These are phyloP conservation scores for Laspeyria flexula DNA, from an alignment of 2,888 invertebrate genomes.

Conservation along the genomic window DNA sequence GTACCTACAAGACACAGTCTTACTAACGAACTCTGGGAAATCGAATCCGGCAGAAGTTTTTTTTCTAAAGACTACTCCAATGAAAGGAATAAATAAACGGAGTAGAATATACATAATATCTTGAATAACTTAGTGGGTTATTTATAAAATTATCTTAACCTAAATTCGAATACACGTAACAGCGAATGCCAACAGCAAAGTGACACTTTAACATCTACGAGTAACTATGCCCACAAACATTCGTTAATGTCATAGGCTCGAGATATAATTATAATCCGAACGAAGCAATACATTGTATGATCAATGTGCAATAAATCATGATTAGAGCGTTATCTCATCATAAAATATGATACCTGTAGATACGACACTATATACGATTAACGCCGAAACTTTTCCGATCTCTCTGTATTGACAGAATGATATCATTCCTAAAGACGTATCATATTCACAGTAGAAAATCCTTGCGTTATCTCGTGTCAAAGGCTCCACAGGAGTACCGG, in stretches of 20 bases:
- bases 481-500: slow-evolving; percentile 11
- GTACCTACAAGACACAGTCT: too few species aligned
- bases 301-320: slow-evolving; percentile 61
- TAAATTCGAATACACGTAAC: too few species aligned
- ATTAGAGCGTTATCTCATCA: slow-evolving; percentile 51
- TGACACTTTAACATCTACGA: too few species aligned
- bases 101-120: too few species aligned
- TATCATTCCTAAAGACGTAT: slow-evolving; percentile 11
- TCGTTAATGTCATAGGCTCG: slow-evolving; percentile 10
- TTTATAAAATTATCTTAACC: too few species aligned
- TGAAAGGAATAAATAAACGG: too few species aligned
- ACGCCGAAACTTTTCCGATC: slow-evolving; percentile 14
- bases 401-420: slow-evolving; percentile 7
- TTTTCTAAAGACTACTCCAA: too few species aligned
- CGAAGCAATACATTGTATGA: slow-evolving; percentile 52
- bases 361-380: slow-evolving; percentile 9
- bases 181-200: too few species aligned
- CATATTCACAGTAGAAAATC: slow-evolving; percentile 4
- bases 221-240: too few species aligned
- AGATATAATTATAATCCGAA: slow-evolving; percentile 49
- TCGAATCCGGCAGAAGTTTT: too few species aligned
- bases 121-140: too few species aligned
- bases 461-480: slow-evolving; percentile 15
- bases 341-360: slow-evolving; percentile 40
- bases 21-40: too few species aligned